These are phyloP conservation scores for Acanthoscelides obtectus DNA, from an alignment of 2,888 invertebrate species.

Conservation along the genomic window DNA sequence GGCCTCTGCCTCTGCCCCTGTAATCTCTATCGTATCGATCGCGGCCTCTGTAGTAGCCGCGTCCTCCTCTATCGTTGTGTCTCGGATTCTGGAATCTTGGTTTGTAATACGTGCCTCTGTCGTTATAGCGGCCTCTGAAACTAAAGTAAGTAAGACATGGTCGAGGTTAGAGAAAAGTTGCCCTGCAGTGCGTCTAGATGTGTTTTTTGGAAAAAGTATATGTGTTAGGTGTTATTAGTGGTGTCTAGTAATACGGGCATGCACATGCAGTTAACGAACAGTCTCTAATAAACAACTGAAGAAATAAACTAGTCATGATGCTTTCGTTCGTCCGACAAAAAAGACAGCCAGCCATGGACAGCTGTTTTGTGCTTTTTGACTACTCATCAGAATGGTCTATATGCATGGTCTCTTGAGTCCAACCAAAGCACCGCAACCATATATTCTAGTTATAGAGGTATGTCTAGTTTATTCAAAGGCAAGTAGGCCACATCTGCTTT, in stretches of 20 bases:
- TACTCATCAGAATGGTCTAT: too few relatives aligned
- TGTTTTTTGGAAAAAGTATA: not conserved
- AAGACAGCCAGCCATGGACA: too few relatives aligned
- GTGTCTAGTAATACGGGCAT: not conserved
- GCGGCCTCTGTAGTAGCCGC: conserved; percentile 42
- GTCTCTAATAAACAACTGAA: not conserved
- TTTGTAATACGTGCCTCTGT: conserved; percentile 74
- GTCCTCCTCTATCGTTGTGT: conserved; percentile 45
- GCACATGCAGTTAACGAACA: not conserved
- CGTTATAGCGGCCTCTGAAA: conserved; percentile 51
- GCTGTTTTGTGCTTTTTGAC: too few relatives aligned
- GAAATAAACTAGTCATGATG: too few relatives aligned
- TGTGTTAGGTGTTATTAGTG: not conserved
- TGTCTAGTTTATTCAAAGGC: too few relatives aligned
- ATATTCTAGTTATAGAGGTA: too few relatives aligned
- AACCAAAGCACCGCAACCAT: too few relatives aligned
- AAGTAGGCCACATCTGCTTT: too few relatives aligned
- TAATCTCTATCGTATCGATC: conserved; percentile 44
- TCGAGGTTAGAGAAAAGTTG: not conserved
- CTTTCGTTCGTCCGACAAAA: too few relatives aligned
- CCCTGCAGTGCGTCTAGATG: not conserved
- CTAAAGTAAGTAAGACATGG: conserved; percentile 30
- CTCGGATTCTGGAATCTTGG: conserved; percentile 68
- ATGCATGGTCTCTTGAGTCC: too few relatives aligned
- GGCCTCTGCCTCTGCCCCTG: conserved; percentile 42